Conservation (phyloP, 2,888 invertebrate genomes). For the Rhorus exstirpatorius region DNA sequence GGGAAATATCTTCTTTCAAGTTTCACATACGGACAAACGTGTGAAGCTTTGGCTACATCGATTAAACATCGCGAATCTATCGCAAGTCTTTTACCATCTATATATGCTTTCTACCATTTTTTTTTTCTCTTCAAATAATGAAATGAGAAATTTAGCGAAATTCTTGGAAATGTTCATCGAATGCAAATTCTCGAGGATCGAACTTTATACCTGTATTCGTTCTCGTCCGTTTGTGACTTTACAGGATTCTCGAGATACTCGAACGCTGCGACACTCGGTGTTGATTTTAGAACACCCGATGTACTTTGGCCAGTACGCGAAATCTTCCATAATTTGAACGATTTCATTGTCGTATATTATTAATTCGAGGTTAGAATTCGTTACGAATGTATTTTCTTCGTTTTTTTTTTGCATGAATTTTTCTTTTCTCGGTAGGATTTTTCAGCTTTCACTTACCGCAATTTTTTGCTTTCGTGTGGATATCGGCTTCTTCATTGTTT, state of each 20-base stretch:
- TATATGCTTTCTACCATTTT: too few relatives aligned
- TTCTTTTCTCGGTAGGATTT: not conserved
- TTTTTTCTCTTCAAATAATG: too few relatives aligned
- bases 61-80: too few relatives aligned
- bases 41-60: too few relatives aligned
- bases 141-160: too few relatives aligned
- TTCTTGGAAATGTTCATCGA: too few relatives aligned
- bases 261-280: not conserved
- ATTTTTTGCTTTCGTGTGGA: slow-evolving; percentile 9
- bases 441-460: slow-evolving; percentile 1
- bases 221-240: not conserved
- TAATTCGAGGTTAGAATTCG: not conserved
- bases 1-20: too few relatives aligned
- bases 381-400: not conserved
- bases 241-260: slow-evolving; percentile 29
- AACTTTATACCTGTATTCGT: slow-evolving; percentile 26
- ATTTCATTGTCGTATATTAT: not conserved
- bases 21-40: too few relatives aligned
- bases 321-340: not conserved
- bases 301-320: not conserved
- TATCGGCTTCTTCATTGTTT: slow-evolving; percentile 1
- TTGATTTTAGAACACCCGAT: not conserved
- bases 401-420: not conserved
- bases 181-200: not conserved
- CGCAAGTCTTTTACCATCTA: too few relatives aligned